Base-by-base conservation (phyloP, 2,888 invertebrate genomes). In the Tetropium fuscum region DNA sequence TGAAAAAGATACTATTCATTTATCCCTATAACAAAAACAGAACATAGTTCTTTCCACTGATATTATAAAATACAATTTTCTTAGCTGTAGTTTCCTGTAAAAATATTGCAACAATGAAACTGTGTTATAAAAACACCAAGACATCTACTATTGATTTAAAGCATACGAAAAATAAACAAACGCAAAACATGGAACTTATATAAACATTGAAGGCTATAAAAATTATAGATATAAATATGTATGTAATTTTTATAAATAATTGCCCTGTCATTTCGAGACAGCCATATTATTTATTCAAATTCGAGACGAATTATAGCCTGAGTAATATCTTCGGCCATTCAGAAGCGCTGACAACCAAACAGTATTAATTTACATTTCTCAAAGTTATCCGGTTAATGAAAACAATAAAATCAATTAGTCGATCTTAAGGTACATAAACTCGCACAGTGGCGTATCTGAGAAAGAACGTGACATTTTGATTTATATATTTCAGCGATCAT, bases 241-340 rank as follows among this genome's bases (percentile, higher is more conserved):
- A 44, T 44, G 16, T 44, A 44, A 43, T 44, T 44, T 44, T 44
- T 44, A 44, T 44, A 44, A 44, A 44, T 44, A 44, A 44, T 44
- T 44, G 13, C 27, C 27, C 8, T 44, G 44, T 44, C 44, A 44
- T 16, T 6, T 7, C 41, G 27, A 27, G 27, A 44, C 25, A 44
- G 25, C 27, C 44, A 27, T 27, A 16, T 15, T 44, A 44, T 44
- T 44, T 27, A 44, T 44, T 44, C 27, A 44, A 25, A 44, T 44
- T 44, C 15, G 27, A 44, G 25, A 44, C 8, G 13, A 44, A 15
- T 44, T 27, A 27, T 27, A 7, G 7, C 8, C 13, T 34, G 15
- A 22, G 13, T 22, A 27, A 27, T 44, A 27, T 44, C 27, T 15
- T 4, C 15, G 11, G 34, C 1, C 6, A n/a, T n/a, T n/a, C 27